Percentiles rank a stretch among this genome's conserved stretches.
phyloP scores from a whole-genome alignment of 2,888 invertebrate genomes.

The Drosophila antonietae region DNA sequence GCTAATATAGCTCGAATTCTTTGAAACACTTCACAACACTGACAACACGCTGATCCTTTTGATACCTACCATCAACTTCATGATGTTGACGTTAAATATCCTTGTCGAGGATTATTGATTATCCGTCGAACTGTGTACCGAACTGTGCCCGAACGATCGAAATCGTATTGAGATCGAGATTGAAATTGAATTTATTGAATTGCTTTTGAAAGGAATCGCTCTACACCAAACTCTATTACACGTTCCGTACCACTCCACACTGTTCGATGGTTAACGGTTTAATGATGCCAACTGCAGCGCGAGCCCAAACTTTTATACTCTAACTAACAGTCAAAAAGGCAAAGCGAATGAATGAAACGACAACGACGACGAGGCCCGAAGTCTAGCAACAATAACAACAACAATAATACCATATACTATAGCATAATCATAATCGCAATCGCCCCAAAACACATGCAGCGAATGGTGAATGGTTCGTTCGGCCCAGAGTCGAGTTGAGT shows the following conservation, averaged over 20 bases:
- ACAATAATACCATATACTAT: constrained; percentile 27
- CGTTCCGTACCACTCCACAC: constrained; percentile 69
- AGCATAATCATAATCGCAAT: constrained; percentile 76
- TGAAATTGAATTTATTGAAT: not conserved
- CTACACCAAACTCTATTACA: constrained; percentile 45
- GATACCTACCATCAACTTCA: constrained; percentile 84
- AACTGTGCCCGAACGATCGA: constrained; percentile 44
- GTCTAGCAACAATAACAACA: constrained; percentile 25
- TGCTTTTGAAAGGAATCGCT: constrained; percentile 48
- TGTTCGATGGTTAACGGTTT: constrained; percentile 83
- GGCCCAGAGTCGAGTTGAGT: constrained; percentile 40
- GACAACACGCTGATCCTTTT: constrained; percentile 25
- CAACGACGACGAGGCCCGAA: constrained; percentile 32
- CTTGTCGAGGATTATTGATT: constrained; percentile 41
- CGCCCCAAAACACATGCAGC: constrained; percentile 67
- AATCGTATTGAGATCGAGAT: constrained; percentile 13
- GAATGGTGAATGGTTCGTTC: constrained; percentile 70
- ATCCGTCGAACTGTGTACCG: constrained; percentile 55
- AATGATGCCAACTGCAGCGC: constrained; percentile 83
- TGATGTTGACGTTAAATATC: constrained; percentile 66
- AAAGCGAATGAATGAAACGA: constrained; percentile 55
- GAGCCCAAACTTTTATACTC: constrained; percentile 83
- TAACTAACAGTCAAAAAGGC: constrained; percentile 68
- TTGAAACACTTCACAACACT: constrained; percentile 33
- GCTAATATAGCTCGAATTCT: constrained; percentile 13